These are phyloP conservation scores for Prolemur simus DNA, from an alignment of 2,113 vertebrate genomes.

Conservation along the genomic window DNA sequence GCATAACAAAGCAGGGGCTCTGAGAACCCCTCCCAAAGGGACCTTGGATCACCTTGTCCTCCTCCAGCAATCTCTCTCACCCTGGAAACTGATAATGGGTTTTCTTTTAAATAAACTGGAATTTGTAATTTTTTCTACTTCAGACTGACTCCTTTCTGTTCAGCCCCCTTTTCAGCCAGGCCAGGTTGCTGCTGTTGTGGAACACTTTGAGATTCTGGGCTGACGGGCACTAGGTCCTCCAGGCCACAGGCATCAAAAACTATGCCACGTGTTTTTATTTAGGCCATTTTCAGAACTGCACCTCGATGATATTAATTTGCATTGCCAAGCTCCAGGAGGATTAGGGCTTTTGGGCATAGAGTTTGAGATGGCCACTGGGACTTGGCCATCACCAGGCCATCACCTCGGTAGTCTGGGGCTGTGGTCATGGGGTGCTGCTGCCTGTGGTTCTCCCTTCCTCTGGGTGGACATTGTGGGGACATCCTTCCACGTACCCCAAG, in stretches of 20 bases:
- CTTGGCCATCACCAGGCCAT: background rate
- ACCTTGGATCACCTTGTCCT: background rate
- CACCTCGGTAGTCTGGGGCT: background rate
- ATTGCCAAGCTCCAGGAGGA: background rate
- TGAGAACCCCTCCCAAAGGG: accelerated
- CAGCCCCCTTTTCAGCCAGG: background rate
- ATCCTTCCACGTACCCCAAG: background rate
- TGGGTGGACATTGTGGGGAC: accelerated
- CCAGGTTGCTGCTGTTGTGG: background rate
- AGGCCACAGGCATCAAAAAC: background rate
- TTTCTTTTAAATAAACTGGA: background rate
- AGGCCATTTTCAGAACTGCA: background rate
- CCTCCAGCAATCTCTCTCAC: accelerated
- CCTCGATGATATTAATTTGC: background rate
- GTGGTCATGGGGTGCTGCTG: background rate
- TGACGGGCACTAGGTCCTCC: too few relatives aligned
- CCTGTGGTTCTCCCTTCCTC: conserved; percentile 74
- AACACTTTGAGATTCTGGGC: background rate
- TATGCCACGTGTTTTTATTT: accelerated
- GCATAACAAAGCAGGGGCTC: accelerated
- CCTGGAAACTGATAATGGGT: background rate
- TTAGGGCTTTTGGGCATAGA: background rate
- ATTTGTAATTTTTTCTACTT: background rate
- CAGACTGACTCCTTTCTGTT: background rate
- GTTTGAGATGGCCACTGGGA: background rate